Conservation (phyloP, 1,140 invertebrate species). For the Brachionus angularis region DNA sequence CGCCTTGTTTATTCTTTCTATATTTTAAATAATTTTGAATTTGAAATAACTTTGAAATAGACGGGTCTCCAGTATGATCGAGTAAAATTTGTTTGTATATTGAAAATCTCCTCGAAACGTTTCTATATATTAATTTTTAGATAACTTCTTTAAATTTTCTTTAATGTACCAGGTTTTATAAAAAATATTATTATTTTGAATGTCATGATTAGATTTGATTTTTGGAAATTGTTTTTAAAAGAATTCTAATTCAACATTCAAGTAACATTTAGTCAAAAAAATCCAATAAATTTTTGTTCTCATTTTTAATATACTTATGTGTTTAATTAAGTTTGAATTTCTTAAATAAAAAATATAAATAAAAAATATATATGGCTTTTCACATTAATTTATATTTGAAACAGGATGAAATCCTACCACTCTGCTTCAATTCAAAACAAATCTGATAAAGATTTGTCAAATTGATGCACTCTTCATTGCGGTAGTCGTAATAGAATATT, state of each 20-base stretch:
- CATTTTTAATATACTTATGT: no score
- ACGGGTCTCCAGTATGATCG: not conserved
- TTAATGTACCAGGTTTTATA: not conserved
- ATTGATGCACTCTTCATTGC: no score
- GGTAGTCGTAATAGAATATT: no score
- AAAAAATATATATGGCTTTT: no score
- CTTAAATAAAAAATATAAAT: no score
- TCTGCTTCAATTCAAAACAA: no score
- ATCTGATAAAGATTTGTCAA: no score
- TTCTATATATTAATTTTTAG: not conserved
- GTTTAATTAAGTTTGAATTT: no score
- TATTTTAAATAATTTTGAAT: not conserved
- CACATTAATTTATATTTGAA: no score
- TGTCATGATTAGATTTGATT: not conserved
- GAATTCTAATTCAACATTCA: not conserved
- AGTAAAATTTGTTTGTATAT: not conserved
- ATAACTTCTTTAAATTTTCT: constrained; percentile 1
- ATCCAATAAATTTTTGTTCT: constrained; percentile 29
- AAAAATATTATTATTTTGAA: constrained; percentile 13
- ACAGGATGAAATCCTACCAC: no score
- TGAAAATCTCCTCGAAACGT: constrained; percentile 3
- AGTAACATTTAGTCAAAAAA: constrained; percentile 13
- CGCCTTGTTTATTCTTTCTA: not conserved
- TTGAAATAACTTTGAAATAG: not conserved
- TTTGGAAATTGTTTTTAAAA: not conserved